Percentiles rank a stretch among this genome's conserved stretches.
Conservation (phyloP, 2,888 invertebrate genomes). For the Dromius quadrimaculatus region DNA sequence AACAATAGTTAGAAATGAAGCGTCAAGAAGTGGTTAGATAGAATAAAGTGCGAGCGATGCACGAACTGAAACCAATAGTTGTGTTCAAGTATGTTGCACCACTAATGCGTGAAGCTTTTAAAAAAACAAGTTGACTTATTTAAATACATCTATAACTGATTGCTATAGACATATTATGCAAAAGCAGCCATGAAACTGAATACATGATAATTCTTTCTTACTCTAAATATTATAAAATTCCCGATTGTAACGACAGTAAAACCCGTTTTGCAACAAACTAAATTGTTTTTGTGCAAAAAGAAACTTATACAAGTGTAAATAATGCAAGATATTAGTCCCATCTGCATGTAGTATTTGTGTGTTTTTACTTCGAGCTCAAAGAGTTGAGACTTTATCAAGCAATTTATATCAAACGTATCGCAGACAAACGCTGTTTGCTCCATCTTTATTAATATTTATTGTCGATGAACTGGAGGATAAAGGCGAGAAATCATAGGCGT, state of each 20-base stretch:
- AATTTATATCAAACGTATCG: slow-evolving; percentile 32
- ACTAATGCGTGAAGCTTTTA: no score
- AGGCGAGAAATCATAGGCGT: slow-evolving; percentile 42
- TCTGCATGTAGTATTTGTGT: slow-evolving; percentile 36
- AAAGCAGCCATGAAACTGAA: not conserved
- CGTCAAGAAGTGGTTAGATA: no score
- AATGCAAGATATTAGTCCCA: slow-evolving; percentile 37
- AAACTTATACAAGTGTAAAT: slow-evolving; percentile 29
- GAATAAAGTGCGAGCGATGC: no score
- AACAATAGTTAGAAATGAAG: no score
- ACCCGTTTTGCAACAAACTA: slow-evolving; percentile 28
- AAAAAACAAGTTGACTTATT: no score
- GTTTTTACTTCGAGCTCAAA: slow-evolving; percentile 34
- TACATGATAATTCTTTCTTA: not conserved
- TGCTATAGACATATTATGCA: not conserved
- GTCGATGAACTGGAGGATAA: slow-evolving; percentile 59
- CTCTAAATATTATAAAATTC: slow-evolving; percentile 29
- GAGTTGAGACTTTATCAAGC: slow-evolving; percentile 23
- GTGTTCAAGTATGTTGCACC: no score
- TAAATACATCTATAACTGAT: no score
- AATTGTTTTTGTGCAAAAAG: slow-evolving; percentile 8
- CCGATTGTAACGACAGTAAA: slow-evolving; percentile 21
- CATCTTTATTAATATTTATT: slow-evolving; percentile 63
- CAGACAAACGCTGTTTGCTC: slow-evolving; percentile 58
- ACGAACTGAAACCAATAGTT: no score